Evolutionary conservation across 2,888 invertebrate genomes (phyloP).

Genomic region (Cataglyphis albicans): DNA sequence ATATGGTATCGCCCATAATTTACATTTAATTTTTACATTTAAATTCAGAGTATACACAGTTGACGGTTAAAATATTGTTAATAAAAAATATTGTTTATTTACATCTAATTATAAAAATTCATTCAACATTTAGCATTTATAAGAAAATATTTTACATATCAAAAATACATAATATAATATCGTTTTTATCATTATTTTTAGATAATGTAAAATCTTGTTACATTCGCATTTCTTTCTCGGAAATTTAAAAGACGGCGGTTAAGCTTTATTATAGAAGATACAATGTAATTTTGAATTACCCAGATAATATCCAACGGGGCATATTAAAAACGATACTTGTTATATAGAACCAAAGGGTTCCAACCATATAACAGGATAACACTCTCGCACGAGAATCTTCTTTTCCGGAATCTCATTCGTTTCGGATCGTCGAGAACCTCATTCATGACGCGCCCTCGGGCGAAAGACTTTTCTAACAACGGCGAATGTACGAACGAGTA

Average conservation of each 20-base stretch:
- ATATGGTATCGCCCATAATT: not conserved
- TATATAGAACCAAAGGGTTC: slow-evolving; percentile 64
- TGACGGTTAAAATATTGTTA: not conserved
- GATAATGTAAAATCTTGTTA: not conserved
- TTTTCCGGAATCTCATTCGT: slow-evolving; percentile 58
- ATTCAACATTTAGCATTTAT: not conserved
- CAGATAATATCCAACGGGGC: not conserved
- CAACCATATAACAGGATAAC: slow-evolving; percentile 77
- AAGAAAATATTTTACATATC: not conserved
- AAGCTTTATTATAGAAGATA: not conserved
- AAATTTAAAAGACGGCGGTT: not conserved
- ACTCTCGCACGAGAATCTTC: slow-evolving; percentile 56
- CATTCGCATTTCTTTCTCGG: not conserved
- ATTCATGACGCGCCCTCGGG: slow-evolving; percentile 37
- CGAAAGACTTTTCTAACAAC: slow-evolving; percentile 67
- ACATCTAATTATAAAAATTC: not conserved
- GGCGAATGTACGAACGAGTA: not conserved
- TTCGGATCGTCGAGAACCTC: slow-evolving; percentile 58
- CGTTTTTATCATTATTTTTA: not conserved
- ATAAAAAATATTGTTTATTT: not conserved
- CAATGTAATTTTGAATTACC: not conserved
- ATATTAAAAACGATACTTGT: slow-evolving; percentile 44
- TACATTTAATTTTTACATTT: not conserved
- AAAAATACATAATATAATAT: not conserved
- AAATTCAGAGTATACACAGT: not conserved